Evolutionary conservation across 2,113 vertebrate species (phyloP).

Genomic region (Brevimyrus niger): DNA sequence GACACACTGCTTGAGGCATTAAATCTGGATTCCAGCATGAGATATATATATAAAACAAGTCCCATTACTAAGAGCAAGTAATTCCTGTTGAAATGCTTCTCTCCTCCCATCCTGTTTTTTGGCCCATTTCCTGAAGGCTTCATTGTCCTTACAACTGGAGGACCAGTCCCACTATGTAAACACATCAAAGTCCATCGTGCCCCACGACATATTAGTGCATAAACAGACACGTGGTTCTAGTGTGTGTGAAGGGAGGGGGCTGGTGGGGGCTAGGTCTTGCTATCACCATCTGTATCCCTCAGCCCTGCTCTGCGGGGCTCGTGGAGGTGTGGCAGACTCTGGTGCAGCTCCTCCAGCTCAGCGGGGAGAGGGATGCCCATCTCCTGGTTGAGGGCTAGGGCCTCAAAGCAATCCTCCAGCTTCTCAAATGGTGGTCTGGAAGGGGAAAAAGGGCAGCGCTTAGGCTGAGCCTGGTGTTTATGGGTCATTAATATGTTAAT

Average conservation of each 20-base stretch:
- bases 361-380: conserved; percentile 83
- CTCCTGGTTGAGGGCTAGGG: conserved; percentile 82
- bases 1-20: background rate
- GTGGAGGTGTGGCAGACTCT: conserved; percentile 54
- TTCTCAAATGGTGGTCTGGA: conserved; percentile 83
- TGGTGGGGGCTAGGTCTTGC: conserved; percentile 37
- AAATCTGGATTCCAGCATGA: background rate
- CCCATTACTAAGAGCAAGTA: background rate
- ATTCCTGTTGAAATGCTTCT: conserved; percentile 10
- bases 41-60: background rate
- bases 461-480: conserved; percentile 19
- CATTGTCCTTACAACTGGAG: background rate
- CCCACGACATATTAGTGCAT: conserved; percentile 37
- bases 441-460: background rate
- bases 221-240: conserved; percentile 33
- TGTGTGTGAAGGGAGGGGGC: conserved; percentile 14
- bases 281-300: conserved; percentile 31
- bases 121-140: background rate
- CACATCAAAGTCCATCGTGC: conserved; percentile 40
- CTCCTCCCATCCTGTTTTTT: background rate
- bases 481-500: conserved; percentile 37
- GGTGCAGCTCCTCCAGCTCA: conserved; percentile 85
- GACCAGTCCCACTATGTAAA: conserved; percentile 38
- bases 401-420: conserved; percentile 88
- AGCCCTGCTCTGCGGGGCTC: conserved; percentile 31